Percentiles rank a stretch among this genome's conserved stretches.
Evolutionary conservation across 1,140 invertebrate genomes (phyloP).

Genomic region (Paraescarpia echinospica): DNA sequence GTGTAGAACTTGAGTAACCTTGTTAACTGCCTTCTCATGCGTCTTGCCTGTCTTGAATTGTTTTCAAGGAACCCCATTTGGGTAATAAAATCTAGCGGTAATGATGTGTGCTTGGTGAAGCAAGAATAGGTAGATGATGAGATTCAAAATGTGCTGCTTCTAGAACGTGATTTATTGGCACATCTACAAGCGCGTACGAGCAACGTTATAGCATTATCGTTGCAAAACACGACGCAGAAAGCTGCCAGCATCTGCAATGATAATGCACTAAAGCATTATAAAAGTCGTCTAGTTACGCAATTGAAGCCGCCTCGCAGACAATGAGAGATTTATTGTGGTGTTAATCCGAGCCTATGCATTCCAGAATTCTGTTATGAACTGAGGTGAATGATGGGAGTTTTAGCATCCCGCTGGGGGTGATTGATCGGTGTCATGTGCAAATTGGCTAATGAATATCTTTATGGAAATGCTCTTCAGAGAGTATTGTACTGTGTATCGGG

Average conservation of each 20-base stretch:
- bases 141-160: background rate
- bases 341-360: background rate
- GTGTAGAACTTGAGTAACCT: background rate
- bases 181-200: background rate
- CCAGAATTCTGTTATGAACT: background rate
- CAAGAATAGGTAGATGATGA: background rate
- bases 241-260: background rate
- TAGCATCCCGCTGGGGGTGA: background rate
- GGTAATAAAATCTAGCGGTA: background rate
- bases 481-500: background rate
- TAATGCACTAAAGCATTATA: background rate
- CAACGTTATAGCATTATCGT: background rate
- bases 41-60: background rate
- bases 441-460: conserved; percentile 6
- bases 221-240: background rate
- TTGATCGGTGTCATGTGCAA: background rate
- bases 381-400: background rate
- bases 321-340: background rate
- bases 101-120: background rate
- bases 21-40: background rate
- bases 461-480: background rate
- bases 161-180: background rate
- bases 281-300: background rate
- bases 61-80: background rate
- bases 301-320: background rate